Conservation (phyloP, 2,113 vertebrate genomes). For the Apteryx mantelli region DNA sequence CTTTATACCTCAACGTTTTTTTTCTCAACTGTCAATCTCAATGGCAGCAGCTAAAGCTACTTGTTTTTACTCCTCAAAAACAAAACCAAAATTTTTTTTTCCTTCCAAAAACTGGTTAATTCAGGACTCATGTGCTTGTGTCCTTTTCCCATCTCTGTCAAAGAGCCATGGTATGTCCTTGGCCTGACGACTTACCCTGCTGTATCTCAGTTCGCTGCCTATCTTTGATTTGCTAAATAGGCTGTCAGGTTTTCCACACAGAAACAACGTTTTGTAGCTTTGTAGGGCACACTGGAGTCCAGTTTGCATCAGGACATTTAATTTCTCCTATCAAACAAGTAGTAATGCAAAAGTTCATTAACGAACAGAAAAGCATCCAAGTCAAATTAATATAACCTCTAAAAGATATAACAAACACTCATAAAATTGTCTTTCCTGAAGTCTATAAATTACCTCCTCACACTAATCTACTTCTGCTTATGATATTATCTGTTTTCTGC, state of each 20-base stretch:
- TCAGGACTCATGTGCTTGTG: background rate
- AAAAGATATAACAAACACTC: background rate
- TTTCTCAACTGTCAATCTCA: background rate
- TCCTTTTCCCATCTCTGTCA: background rate
- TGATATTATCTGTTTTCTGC: constrained; percentile 55
- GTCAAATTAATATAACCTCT: background rate
- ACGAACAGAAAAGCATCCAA: background rate
- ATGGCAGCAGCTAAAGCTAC: background rate
- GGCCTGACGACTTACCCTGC: background rate
- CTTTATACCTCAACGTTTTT: background rate
- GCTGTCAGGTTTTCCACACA: background rate
- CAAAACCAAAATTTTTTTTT: background rate
- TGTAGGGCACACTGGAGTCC: background rate
- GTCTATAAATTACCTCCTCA: background rate
- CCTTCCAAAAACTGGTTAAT: background rate
- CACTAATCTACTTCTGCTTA: constrained; percentile 42
- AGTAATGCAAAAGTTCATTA: background rate
- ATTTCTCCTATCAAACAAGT: background rate
- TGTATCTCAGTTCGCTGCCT: background rate
- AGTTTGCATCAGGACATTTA: background rate
- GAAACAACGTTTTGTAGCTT: background rate
- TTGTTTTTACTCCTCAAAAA: background rate
- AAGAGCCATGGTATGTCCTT: background rate
- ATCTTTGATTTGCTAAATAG: background rate
- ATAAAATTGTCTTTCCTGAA: background rate